Evolutionary conservation across 2,113 vertebrate species (phyloP), one percentile per base, ranked within the genome.

Genomic region (Myotis brandtii): DNA sequence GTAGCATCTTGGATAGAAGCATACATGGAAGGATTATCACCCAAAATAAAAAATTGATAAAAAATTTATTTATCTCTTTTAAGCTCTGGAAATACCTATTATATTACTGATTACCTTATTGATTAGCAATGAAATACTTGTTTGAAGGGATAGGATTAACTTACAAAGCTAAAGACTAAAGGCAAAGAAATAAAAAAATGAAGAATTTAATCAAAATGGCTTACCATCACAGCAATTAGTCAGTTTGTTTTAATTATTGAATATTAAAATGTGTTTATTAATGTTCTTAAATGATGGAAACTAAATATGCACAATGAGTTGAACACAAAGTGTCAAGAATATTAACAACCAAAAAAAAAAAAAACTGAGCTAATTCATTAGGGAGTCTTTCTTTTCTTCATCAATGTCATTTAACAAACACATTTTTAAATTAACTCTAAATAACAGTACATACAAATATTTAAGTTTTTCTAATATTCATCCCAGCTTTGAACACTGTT

Each of bases 161-260:
- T 76, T 80, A 56, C 2, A 23, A n/a, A 46, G 43, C 18, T 80
- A 17, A 14, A 52, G 30, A 75, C 21, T 66, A 91, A 92, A 84
- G 52, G 37, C 27, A 83, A 62, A 76, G 11, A 17, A 88, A 59
- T 37, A 17, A 80, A 75, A 80, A 52, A 27, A 43, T 40, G 73
- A 93, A 52, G 30, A 86, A 34, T 56, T 94, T 86, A 13, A 85
- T 34, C 50, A 85, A 91, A 86, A 66, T 76, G 48, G 52, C 48
- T 90, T 37, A 85, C 66, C 2, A 73, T 88, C 43, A 20, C 66
- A 54, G 20, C 30, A 88, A 73, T 16, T 46, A 52, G 32, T 6
- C 87, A 64, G 56, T 73, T 37, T 94, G 48, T 40, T 92, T 96
- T 94, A 86, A 72, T 95, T 89, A 85, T 9, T 91, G 13, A 59